Base-by-base conservation (phyloP, 2,113 vertebrate genomes). In the Phainopepla nitens region DNA sequence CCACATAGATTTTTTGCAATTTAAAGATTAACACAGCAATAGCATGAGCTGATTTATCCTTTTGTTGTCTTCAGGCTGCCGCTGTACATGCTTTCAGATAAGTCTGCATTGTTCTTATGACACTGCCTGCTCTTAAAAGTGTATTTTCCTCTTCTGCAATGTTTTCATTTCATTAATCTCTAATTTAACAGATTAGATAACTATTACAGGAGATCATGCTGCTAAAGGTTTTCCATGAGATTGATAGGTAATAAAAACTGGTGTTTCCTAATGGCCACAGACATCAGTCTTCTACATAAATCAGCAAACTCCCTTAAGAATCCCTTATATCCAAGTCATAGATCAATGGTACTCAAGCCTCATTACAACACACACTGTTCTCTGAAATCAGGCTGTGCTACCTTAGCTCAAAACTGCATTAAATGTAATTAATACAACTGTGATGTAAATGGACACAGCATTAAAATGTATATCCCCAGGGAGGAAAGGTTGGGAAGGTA, bases 331-430 rank as follows among this genome's bases (percentile, higher is more conserved):
- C 79, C 87, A 83, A 96, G 91, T 56, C 82, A 95, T 90, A 94
- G 95, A 97, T 96, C 97, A 96, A 96, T 95, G 92, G 93, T 87
- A 93, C 97, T 96, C 95, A 95, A 89, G 92, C 82, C 91, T 96
- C 96, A 95, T 94, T 95, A 92, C 77, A 79, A 92, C 70, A 94
- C 51, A n/a, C 61, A 3, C 87, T 27, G 31, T 51, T 56, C 88
- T 83, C 88, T 78, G 90, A 90, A 95, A 92, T 93, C 82, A 95
- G 91, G 79, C 51, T 69, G 36, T 39, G 62, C 91, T 83, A 79
- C 66, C 76, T 93, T 87, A 82, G 85, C 85, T 94, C 93, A 94
- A 87, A 94, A 93, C 91, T 90, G 65, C 92, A 95, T 96, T 95
- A 95, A 84, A 97, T 95, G 91, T 90, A 97, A 96, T 96, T 96